Percentiles rank a stretch among this genome's conserved stretches.
Conservation (phyloP, 2,113 vertebrate species). For the Psilopogon haemacephalus region DNA sequence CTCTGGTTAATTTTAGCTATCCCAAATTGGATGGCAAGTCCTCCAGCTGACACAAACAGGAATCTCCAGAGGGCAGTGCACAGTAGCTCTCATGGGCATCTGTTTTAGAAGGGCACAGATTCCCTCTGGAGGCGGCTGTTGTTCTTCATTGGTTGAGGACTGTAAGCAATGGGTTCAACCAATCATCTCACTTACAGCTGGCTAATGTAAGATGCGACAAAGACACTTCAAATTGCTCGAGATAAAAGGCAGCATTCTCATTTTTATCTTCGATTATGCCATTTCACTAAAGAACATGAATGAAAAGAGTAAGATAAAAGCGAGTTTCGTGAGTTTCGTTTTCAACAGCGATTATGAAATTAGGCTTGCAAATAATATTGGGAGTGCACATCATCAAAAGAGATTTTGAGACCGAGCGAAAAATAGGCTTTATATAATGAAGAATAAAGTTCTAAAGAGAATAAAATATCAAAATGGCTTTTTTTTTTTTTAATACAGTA, state of each 20-base stretch:
- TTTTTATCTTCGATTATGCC: neutral
- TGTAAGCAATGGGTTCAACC: neutral
- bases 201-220: neutral
- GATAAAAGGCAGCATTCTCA: neutral
- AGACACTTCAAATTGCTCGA: neutral
- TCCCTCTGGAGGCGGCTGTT: neutral
- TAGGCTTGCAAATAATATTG: neutral
- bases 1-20: neutral
- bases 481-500: neutral
- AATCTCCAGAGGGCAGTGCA: neutral
- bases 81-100: neutral
- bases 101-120: neutral
- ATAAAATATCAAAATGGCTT: neutral
- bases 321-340: neutral
- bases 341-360: slow-evolving; percentile 10
- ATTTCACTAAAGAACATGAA: neutral
- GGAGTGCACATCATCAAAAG: neutral
- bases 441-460: neutral
- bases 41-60: neutral
- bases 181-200: neutral
- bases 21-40: neutral
- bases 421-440: neutral
- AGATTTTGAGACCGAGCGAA: neutral
- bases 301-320: neutral
- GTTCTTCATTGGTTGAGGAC: neutral